Base-by-base conservation (phyloP, 2,797 vertebrate species). In the Gastrophryne carolinensis region DNA sequence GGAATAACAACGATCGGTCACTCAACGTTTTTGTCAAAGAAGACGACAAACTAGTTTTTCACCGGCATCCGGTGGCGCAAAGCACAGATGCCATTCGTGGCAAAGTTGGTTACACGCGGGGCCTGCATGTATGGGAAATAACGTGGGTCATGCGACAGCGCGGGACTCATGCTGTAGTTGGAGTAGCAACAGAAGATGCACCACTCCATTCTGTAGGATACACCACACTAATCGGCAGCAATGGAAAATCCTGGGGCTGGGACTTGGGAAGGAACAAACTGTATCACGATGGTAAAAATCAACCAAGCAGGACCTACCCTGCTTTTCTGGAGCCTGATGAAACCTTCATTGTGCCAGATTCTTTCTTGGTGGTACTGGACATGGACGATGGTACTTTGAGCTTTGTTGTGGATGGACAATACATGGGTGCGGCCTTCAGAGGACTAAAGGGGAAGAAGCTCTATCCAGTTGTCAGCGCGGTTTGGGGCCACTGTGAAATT, bases 401-500 rank as follows among this genome's bases (percentile, higher is more conserved):
- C 83, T 99, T 97, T 86, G 92, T 99, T 0, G 98, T 99, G 50
- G 96, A 99, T 0, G 98, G 97, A 89, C 97, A 98, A 81, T 99
- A 98, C 86, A 92, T 99, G 84, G 98, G 98, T 0, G 94, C 98
- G 35, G 98, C 98, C 0, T 99, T 98, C 66, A 91, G 94, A 68
- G 97, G 98, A 81, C 95, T 99, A 75, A 99, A 98, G 70, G 98
- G 98, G 83, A 95, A 95, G 72, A 98, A 99, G 82, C 91, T 99
- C 11, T 96, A 99, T 79, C 98, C 97, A 0, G 94, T 99, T 67
- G 98, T 99, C 70, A 99, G 98, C 47, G 98, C 98, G 0, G 98
- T 99, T 80, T 99, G 98, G 98, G 97, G 98, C 86, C 98, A 99
- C 92, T 99, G 98, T 87, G 98, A 99, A 88, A 99, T 99, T 80